Base-by-base conservation (phyloP, 2,113 vertebrate genomes). In the Rhea americana region DNA sequence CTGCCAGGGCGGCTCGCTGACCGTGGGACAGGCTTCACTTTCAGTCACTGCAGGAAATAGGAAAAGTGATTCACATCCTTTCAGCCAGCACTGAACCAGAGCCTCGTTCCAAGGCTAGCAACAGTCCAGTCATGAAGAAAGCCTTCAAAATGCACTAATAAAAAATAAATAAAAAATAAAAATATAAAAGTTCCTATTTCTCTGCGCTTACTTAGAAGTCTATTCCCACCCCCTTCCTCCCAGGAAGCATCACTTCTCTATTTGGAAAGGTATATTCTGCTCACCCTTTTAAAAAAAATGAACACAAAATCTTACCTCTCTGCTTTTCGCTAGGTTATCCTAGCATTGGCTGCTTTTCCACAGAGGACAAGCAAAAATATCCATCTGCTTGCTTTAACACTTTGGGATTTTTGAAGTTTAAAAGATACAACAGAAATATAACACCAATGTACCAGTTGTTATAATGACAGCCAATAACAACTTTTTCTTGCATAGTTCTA, bases 41-140 rank as follows among this genome's bases (percentile, higher is more conserved):
- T 3, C 63, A 85, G 6, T 37, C 79, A 82, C 51, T 85, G 79
- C 85, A 90, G 94, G 94, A 90, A 87, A 85, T 91, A 92, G 91
- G 93, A 92, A 82, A 83, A 91, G 9, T 61, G 56, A 91, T 84
- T 94, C 91, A 91, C 70, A 78, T 93, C 93, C 93, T 87, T 41
- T 28, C 43, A 51, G 87, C n/a, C 56, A 63, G 21, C 0, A 0
- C 63, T 1, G 18, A 89, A 55, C 16, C 10, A 1, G 26, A 91
- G 50, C 5, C 0, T 68, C 0, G 0, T 56, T 90, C 26, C 73
- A 26, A 7, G 8, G 65, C 39, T 50, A 2, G 3, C 25, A 6
- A 89, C 26, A 25, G 48, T 25, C 24, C 39, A 7, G 61, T 3
- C 26, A 35, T 53, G 43, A 61, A 68, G 59, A 25, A 11, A 55